A percentile compares a stretch with the other conserved stretches of the same genome.
Conservation (phyloP, 2,113 vertebrate species). For the Tursiops truncatus region DNA sequence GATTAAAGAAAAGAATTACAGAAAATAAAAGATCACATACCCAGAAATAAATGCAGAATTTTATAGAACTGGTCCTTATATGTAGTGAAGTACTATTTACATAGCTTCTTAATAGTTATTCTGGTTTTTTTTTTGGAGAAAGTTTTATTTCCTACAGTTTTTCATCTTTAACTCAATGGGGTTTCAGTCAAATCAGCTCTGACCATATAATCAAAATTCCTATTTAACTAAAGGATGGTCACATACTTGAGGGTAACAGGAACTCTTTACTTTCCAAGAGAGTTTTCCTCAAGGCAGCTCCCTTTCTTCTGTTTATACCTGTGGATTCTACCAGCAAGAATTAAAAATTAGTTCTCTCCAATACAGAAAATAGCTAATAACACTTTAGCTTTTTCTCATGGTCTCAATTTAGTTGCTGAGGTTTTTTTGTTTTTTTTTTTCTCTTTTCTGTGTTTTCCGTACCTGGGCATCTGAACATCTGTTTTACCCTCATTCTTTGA, state of each 20-base stretch:
- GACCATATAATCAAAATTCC: not conserved
- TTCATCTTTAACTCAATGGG: not conserved
- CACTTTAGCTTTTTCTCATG: not conserved
- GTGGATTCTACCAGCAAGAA: not conserved
- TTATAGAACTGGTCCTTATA: not conserved
- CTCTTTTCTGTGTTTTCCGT: not conserved
- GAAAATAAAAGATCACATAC: not conserved
- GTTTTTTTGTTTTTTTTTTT: not conserved
- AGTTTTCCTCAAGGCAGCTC: not conserved
- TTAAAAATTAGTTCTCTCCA: not conserved
- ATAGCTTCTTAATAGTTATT: not conserved
- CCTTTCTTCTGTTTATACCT: not conserved
- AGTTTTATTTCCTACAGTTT: not conserved
- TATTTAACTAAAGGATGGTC: not conserved
- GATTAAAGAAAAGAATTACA: not conserved
- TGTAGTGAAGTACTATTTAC: not conserved
- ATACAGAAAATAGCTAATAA: not conserved
- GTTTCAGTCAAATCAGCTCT: not conserved
- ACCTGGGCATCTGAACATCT: not conserved
- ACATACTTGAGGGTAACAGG: not conserved
- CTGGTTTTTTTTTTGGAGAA: not conserved
- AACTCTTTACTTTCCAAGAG: not conserved
- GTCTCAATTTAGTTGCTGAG: not conserved
- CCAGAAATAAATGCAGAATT: not conserved
- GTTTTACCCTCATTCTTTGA: not conserved